Evolutionary conservation across 2,113 vertebrate species (phyloP), one percentile per base, ranked within the genome.

Genomic region (Rhinichthys klamathensis): DNA sequence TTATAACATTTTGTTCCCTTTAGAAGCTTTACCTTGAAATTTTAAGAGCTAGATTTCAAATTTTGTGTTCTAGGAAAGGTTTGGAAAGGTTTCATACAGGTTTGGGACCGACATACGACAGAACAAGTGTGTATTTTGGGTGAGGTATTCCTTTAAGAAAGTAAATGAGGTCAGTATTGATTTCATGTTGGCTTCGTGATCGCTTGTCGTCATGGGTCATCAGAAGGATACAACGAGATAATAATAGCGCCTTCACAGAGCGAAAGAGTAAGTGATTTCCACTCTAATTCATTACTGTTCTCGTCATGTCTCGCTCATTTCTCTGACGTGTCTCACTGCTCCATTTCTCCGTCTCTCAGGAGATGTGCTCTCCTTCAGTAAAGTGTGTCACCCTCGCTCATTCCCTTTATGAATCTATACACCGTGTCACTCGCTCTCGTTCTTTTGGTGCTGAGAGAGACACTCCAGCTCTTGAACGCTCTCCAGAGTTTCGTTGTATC

Each of bases 301-400:
- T 77, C 49, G 5, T 35, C 10, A 2, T 41, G 35, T 80, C 35
- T 80, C 77, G 10, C 30, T 60, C 23, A 4, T 60, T 41, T 38
- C 41, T 67, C 35, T 5, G n/a, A 49, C 18, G 60, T 18, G 38
- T 67, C 79, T 81, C 60, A 51, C 18, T 58, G 81, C 81, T 83
- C 81, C 6, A 83, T 21, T 83, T 83, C 81, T 73, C 67, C 2
- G 3, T 83, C 65, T 72, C 81, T 83, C 67, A 9, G 30, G 81
- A 83, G 81, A 83, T 35, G 51, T 41, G 81, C 81, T 83, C 65
- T 72, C 49, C 38, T 83, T 83, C 67, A 83, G 46, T 56, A 83
- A 49, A 49, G 32, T 78, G 80, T 77, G 75, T 87, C 82, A 72
- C 21, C 54, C 49, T 80, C n/a, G 73, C 18, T 74, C 76, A 72